Evolutionary conservation across 2,113 vertebrate species (phyloP).

Genomic region (Engystomops pustulosus): DNA sequence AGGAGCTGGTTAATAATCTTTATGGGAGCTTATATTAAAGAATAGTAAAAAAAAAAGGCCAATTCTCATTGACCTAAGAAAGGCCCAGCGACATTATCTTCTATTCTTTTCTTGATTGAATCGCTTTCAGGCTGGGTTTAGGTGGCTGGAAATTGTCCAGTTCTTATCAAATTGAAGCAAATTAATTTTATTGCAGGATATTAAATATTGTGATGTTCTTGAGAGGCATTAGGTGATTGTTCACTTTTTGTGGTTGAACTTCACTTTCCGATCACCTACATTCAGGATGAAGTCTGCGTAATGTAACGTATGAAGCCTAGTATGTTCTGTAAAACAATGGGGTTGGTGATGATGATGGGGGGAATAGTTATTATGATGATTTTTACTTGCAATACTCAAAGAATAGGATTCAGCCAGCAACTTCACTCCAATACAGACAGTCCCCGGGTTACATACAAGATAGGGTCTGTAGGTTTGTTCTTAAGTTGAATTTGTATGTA

Average conservation of each 20-base stretch:
- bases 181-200: slow-evolving; percentile 54
- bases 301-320: background rate
- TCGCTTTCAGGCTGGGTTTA: slow-evolving; percentile 22
- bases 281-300: background rate
- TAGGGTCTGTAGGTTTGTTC: too few relatives aligned
- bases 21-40: slow-evolving; percentile 49
- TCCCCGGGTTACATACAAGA: too few relatives aligned
- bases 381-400: too few relatives aligned
- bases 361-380: background rate
- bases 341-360: background rate
- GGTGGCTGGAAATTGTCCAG: slow-evolving; percentile 43
- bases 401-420: too few relatives aligned
- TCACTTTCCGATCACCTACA: slow-evolving; percentile 17
- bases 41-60: slow-evolving; percentile 45
- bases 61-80: slow-evolving; percentile 52
- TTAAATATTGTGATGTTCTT: slow-evolving; percentile 45
- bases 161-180: slow-evolving; percentile 51
- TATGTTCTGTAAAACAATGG: background rate
- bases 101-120: slow-evolving; percentile 53
- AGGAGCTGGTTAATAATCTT: slow-evolving; percentile 47
- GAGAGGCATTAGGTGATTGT: slow-evolving; percentile 18
- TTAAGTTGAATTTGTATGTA: too few relatives aligned
- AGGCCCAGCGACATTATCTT: slow-evolving; percentile 38
- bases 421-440: too few relatives aligned
- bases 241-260: slow-evolving; percentile 15